Percentiles rank a stretch among this genome's conserved stretches.
Evolutionary conservation across 2,113 vertebrate species (phyloP).

Genomic region (Oncorhynchus clarkii): DNA sequence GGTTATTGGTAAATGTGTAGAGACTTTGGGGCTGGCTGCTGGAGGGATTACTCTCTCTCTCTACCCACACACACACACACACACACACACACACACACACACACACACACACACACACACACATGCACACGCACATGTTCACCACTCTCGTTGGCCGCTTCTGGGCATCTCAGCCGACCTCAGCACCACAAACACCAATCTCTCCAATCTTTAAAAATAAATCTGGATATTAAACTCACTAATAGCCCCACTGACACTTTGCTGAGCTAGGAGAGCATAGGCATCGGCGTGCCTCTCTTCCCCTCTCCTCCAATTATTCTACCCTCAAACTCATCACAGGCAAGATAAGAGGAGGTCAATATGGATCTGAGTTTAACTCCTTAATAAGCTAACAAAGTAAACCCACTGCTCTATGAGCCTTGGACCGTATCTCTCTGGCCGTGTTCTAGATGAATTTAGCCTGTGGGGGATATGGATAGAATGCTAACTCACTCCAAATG

Average conservation of each 20-base stretch:
- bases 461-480: background rate
- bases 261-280: background rate
- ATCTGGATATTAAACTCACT: slow-evolving; percentile 15
- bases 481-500: background rate
- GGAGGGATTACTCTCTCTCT: slow-evolving; percentile 27
- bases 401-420: too few species aligned
- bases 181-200: slow-evolving; percentile 9
- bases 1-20: background rate
- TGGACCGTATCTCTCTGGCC: too few species aligned
- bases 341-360: too few species aligned
- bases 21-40: slow-evolving; percentile 37
- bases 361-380: too few species aligned
- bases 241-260: slow-evolving; percentile 5
- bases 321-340: background rate
- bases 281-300: background rate
- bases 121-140: slow-evolving; percentile 9
- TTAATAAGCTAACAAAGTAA: too few species aligned
- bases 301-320: slow-evolving; percentile 8
- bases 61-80: background rate
- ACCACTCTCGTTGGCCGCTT: background rate
- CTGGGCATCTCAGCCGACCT: slow-evolving; percentile 8
- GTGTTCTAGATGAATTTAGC: background rate
- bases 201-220: slow-evolving; percentile 29
- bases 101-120: slow-evolving; percentile 18
- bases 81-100: slow-evolving; percentile 15